These are phyloP conservation scores for Drosophila meridionalis DNA, from an alignment of 2,888 invertebrate species.

Conservation along the genomic window DNA sequence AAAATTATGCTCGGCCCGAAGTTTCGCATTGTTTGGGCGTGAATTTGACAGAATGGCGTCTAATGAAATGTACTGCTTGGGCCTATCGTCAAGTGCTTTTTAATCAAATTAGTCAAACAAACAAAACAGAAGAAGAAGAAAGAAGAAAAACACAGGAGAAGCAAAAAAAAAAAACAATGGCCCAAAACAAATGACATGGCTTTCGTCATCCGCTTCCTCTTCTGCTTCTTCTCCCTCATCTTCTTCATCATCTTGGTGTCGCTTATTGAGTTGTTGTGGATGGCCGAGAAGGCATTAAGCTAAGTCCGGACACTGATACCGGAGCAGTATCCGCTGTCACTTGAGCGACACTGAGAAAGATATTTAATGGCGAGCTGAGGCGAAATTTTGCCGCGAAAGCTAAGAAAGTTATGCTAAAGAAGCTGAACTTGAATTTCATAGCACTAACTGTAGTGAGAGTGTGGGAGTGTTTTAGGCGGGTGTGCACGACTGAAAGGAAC, in stretches of 20 bases:
- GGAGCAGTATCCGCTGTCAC: slow-evolving; percentile 1
- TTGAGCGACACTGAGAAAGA: not conserved
- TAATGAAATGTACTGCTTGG: slow-evolving; percentile 41
- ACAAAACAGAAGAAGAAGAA: not conserved
- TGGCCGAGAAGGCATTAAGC: slow-evolving; percentile 8
- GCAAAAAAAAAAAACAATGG: slow-evolving; percentile 1
- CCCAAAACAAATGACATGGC: slow-evolving; percentile 29
- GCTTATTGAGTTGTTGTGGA: slow-evolving; percentile 13
- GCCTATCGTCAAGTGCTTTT: slow-evolving; percentile 43
- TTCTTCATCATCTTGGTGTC: not conserved
- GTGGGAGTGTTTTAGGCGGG: not conserved
- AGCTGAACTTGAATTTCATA: not conserved
- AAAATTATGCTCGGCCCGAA: slow-evolving; percentile 27
- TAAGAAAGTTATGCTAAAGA: not conserved
- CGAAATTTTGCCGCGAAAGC: not conserved
- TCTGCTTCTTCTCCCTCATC: not conserved
- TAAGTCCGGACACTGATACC: slow-evolving; percentile 8
- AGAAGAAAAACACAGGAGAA: not conserved
- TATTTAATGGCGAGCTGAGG: not conserved
- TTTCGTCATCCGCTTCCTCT: not conserved
- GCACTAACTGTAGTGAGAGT: not conserved
- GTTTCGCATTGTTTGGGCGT: slow-evolving; percentile 39
- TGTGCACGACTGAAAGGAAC: not conserved
- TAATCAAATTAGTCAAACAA: slow-evolving; percentile 47
- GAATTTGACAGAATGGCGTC: slow-evolving; percentile 44